phyloP scores from a whole-genome alignment of 2,888 invertebrate species.

The Pocota personata region DNA sequence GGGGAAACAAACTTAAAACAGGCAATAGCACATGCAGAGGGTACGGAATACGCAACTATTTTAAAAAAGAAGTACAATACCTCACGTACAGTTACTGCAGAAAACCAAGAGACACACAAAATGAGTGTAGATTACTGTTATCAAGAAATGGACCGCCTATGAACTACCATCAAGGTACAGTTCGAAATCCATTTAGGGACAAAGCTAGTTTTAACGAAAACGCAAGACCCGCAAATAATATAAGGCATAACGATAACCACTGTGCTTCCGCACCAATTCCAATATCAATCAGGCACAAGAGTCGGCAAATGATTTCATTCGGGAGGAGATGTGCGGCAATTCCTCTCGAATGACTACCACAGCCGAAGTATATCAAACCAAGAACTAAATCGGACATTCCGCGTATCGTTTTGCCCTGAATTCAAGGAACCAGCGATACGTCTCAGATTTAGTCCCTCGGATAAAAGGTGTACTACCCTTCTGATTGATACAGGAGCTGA shows the following conservation, averaged over 20 bases:
- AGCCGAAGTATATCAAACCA: too few species aligned
- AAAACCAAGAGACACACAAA: background rate
- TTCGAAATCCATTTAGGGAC: background rate
- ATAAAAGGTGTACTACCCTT: background rate
- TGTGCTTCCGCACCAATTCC: background rate
- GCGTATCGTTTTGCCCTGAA: too few species aligned
- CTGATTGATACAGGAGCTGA: background rate
- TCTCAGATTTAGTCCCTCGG: too few species aligned
- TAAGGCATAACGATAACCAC: background rate
- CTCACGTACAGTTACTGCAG: too few species aligned
- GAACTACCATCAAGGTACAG: background rate
- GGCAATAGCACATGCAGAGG: too few species aligned
- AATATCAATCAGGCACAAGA: background rate
- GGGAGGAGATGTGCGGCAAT: background rate
- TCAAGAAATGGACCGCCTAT: background rate
- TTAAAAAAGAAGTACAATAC: too few species aligned
- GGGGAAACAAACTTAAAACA: too few species aligned
- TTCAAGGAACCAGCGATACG: too few species aligned
- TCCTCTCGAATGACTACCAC: too few species aligned
- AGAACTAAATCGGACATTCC: too few species aligned
- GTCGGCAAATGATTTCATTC: background rate
- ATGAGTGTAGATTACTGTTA: background rate
- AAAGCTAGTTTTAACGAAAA: background rate
- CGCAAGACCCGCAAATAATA: background rate
- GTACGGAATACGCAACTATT: too few species aligned